Conservation (phyloP, 2,797 vertebrate species). For the Pantherophis alleghaniensis region DNA sequence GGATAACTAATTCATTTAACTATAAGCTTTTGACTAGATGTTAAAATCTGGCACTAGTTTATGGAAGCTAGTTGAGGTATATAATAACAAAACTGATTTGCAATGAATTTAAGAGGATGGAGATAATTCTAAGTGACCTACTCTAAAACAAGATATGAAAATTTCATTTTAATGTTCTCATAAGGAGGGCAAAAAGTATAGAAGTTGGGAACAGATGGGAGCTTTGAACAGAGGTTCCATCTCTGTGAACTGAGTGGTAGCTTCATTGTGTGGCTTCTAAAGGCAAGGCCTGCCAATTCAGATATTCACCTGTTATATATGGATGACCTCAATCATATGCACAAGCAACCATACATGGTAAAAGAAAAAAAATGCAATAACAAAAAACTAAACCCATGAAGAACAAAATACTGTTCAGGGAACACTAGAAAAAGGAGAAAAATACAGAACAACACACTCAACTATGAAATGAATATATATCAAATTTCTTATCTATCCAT, state of each 20-base stretch:
- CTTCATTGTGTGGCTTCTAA: neutral
- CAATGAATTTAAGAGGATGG: slow-evolving; percentile 13
- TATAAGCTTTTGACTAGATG: slow-evolving; percentile 19
- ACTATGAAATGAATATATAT: neutral
- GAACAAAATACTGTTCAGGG: neutral
- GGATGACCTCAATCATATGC: neutral
- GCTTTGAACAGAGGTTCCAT: slow-evolving; percentile 30
- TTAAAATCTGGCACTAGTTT: slow-evolving; percentile 38
- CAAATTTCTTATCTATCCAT: neutral
- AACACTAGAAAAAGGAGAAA: neutral
- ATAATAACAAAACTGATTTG: slow-evolving; percentile 49
- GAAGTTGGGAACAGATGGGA: neutral
- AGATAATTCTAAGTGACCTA: slow-evolving; percentile 29
- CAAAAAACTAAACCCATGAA: neutral
- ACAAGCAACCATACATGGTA: neutral
- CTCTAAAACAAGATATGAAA: slow-evolving; percentile 8
- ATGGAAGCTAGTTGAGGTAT: slow-evolving; percentile 10
- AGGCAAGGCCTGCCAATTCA: neutral
- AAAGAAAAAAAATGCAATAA: neutral
- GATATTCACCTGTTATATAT: neutral
- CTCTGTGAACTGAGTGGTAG: slow-evolving; percentile 6
- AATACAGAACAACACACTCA: neutral
- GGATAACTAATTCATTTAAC: slow-evolving; percentile 1
- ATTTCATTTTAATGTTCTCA: slow-evolving; percentile 38
- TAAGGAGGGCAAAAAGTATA: slow-evolving; percentile 7